Evolutionary conservation across 2,797 vertebrate species (phyloP).

Genomic region (Manis javanica): DNA sequence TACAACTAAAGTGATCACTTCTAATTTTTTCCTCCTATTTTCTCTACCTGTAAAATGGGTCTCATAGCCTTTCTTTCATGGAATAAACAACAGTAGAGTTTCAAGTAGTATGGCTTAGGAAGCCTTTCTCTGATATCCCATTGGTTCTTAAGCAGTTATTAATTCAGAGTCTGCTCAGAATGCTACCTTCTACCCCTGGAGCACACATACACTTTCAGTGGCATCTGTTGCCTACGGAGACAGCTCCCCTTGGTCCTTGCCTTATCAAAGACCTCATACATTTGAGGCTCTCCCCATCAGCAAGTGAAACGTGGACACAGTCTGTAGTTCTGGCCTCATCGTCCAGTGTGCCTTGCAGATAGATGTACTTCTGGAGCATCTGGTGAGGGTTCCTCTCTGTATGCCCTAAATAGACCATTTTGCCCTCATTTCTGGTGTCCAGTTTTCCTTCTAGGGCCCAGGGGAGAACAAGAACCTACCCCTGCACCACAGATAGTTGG

Average conservation of each 20-base stretch:
- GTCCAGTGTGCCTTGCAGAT: no score
- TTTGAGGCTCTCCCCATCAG: background rate
- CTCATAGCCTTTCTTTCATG: background rate
- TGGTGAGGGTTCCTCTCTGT: background rate
- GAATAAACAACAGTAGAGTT: background rate
- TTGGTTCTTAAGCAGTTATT: background rate
- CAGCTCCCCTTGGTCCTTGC: background rate
- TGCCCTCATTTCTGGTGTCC: background rate
- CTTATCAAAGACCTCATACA: background rate
- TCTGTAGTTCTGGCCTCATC: background rate
- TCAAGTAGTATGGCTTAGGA: background rate
- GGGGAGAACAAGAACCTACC: background rate
- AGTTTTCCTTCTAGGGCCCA: background rate
- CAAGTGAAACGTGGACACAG: background rate
- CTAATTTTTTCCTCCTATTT: background rate
- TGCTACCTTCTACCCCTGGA: background rate
- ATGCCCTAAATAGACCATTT: background rate
- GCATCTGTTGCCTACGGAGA: background rate
- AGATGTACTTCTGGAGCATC: background rate
- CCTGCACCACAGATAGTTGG: background rate
- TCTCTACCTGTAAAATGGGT: background rate
- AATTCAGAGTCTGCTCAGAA: background rate
- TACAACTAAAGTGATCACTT: background rate
- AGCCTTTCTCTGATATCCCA: background rate
- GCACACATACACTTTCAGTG: background rate